Evolutionary conservation across 2,113 vertebrate species (phyloP), one percentile per base, ranked within the genome.

Genomic region (Rhinoderma darwinii): DNA sequence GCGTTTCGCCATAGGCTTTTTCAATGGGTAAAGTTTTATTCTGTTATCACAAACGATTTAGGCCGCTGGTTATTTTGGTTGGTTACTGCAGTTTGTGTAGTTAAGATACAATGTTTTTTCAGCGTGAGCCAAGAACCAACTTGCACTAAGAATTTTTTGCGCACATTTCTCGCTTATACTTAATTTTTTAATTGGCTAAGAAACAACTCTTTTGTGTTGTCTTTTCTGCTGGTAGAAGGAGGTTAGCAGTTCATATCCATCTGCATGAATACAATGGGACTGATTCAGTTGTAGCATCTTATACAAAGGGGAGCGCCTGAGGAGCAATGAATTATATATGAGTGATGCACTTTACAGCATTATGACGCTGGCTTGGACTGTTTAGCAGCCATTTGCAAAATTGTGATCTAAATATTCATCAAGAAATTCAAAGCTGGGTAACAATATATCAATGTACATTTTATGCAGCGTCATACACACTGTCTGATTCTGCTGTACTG

Each of bases 321-420:
- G 83, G 72, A 44, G 44, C 32, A n/a, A 75, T 84, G 83, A 84
- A 84, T 84, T 47, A 84, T 44, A 47, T 47, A 84, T 84, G 35
- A 76, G 73, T 15, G 17, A 10, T 61, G 54, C 83, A 84, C 56
- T 84, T 76, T 63, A 84, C 25, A 76, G 83, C 54, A 25, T 54
- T 56, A 73, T n/a, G 41, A 30, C 2, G 41, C 54, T 14, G 6
- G 54, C 54, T 2, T 10, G 5, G 20, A 30, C 56, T 43, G 37
- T 47, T 84, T 63, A 76, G 51, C 6, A 37, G 32, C 66, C 17
- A 59, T 75, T 84, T 75, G 15, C 35, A 61, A 63, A 61, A 10
- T 14, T 20, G 44, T 75, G 76, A 84, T 76, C 5, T 76, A 44
- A 32, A 74, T 84, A 73, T 83, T 84, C 8, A 70, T 72, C 30